Evolutionary conservation across 2,888 invertebrate species (phyloP), one percentile per base, ranked within the genome.

Genomic region (Idaea biselata): DNA sequence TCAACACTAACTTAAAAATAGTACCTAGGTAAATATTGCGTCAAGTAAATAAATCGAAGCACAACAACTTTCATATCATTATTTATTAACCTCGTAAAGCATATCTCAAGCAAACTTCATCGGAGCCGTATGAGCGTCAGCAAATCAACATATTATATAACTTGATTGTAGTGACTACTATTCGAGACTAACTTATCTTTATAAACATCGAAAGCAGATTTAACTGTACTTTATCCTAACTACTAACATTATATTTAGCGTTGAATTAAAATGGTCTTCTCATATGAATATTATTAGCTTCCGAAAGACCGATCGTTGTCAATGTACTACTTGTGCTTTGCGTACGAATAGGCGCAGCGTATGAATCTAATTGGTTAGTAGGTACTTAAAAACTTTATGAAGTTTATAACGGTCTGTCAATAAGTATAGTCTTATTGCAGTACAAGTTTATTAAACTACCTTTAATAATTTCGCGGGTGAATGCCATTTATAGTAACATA

Each of bases 191-290:
- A 33, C 32, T 58, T 33, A 66, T 56, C 18, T 65, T 73, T 77
- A 75, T 67, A 63, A 68, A 77, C 75, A 77, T 72, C 72, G 65
- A 77, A 77, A 77, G 76, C 77, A 60, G 67, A 72, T 31, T 67
- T 72, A 55, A 71, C 68, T 68, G 73, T 66, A 71, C 73, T 71
- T 68, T 66, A 69, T 60, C 59, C 57, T 60, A 64, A 32, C 31
- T 18, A 18, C 18, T 56, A 16, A 55, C 3, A 16, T 44, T 11
- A 56, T 18, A 56, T 56, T 17, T 18, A 18, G 18, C 18, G 16
- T 11, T 17, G 18, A 18, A 56, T 56, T 18, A 56, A 18, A 56
- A 18, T 55, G 17, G 17, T 44, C 8, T 5, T 14, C 11, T 44
- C 44, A 44, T 33, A 11, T 33, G 1, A 33, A 33, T 5, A 44